phyloP scores from a whole-genome alignment of 2,113 vertebrate species.

The Reinhardtius hippoglossoides region DNA sequence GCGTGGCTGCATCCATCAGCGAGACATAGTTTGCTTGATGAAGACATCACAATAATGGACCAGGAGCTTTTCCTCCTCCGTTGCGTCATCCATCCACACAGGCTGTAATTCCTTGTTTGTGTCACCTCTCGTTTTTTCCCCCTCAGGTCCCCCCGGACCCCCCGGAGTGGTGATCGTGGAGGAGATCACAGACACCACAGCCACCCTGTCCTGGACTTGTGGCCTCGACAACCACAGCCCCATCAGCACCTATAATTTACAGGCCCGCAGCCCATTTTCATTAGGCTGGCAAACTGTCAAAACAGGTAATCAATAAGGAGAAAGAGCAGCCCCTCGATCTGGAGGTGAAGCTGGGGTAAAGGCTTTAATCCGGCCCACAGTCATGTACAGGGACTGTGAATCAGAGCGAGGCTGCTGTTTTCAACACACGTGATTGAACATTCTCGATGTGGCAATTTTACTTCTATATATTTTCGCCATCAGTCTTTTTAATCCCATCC shows the following conservation, averaged over 20 bases:
- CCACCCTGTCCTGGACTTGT: constrained; percentile 94
- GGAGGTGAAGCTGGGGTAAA: constrained; percentile 39
- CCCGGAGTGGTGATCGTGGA: constrained; percentile 97
- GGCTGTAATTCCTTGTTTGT: constrained; percentile 27
- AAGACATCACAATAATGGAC: constrained; percentile 15
- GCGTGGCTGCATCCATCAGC: constrained; percentile 40
- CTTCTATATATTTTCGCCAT: not conserved
- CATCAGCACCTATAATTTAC: constrained; percentile 91
- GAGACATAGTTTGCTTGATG: constrained; percentile 24
- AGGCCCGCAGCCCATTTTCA: constrained; percentile 96
- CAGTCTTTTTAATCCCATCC: not conserved
- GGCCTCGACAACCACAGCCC: constrained; percentile 97
- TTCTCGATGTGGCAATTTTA: not conserved
- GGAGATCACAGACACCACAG: constrained; percentile 93
- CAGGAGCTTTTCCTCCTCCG: not conserved
- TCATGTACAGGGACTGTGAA: constrained; percentile 13
- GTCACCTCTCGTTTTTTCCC: constrained; percentile 5
- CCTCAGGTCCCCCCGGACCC: constrained; percentile 93
- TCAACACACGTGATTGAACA: not conserved
- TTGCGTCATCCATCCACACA: constrained; percentile 8
- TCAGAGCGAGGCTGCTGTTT: constrained; percentile 13
- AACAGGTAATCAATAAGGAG: constrained; percentile 88
- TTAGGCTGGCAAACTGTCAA: constrained; percentile 95
- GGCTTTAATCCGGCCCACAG: constrained; percentile 35
- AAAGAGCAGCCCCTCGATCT: constrained; percentile 50